Base-by-base conservation (phyloP, 2,797 vertebrate species). In the Columba guinea region DNA sequence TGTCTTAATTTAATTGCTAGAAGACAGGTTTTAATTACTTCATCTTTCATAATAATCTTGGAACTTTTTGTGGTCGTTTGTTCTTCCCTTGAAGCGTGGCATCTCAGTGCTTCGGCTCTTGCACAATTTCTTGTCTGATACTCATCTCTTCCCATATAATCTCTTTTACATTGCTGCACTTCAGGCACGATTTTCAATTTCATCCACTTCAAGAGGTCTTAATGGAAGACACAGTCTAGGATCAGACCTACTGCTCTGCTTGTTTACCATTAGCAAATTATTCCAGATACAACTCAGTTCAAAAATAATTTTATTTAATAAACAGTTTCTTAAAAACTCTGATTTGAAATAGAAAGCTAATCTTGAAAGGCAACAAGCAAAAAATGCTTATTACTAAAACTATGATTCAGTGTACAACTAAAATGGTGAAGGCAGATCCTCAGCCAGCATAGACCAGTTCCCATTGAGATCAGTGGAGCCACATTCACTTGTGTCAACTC, bases 281-380 rank as follows among this genome's bases (percentile, higher is more conserved):
- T 32, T 85, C 20, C 23, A 65, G 19, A 41, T 15, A 46, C 0
- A 26, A 39, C 84, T 94, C n/a, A 32, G 26, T 9, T 95, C 69
- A 74, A 89, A 93, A 81, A 37, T n/a, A 67, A 53, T 87, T 82
- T 87, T 30, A 77, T 46, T 87, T 87, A 86, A 90, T 71, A 83
- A 96, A 68, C n/a, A 68, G 59, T 71, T 89, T 84, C 83, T 85
- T 56, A 53, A 87, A 94, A 95, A 51, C 41, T 90, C 89, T 92
- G 64, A 84, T 55, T 51, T 78, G 63, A 93, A 91, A 77, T 22
- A 2, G 67, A 96, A 81, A 60, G 9, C 46, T 95, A 78, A 55
- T 20, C 30, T 41, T 85, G 60, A 73, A 88, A 75, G 59, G 22
- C 37, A 85, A 87, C 14, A 77, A 49, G 67, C 37, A 74, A 81